A percentile compares a stretch with the other conserved stretches of the same genome.
These are phyloP conservation scores for Chiloscyllium punctatum DNA, from an alignment of 2,797 vertebrate genomes.

Conservation along the genomic window DNA sequence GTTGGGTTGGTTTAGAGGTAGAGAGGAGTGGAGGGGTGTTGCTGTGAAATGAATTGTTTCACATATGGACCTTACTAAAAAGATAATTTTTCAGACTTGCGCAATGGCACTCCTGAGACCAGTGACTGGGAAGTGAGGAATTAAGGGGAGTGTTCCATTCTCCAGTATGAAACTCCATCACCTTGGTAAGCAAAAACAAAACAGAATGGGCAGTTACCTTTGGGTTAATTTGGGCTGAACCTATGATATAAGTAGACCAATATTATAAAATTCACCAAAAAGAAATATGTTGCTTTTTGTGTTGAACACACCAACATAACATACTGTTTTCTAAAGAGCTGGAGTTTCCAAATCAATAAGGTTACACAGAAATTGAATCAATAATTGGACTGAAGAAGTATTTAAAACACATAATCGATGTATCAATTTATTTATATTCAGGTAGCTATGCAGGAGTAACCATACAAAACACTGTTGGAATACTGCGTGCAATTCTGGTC, in stretches of 20 bases:
- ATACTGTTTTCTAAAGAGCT: too few species aligned
- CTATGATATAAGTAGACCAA: not conserved
- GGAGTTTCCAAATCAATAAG: too few species aligned
- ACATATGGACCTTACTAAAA: not conserved
- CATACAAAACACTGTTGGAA: too few species aligned
- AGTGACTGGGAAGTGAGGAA: not conserved
- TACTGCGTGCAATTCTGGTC: too few species aligned
- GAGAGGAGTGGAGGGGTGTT: not conserved
- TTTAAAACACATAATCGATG: too few species aligned
- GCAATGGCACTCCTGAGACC: not conserved
- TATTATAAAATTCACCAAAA: too few species aligned
- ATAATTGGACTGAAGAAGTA: too few species aligned
- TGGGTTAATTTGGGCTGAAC: not conserved
- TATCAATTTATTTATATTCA: too few species aligned
- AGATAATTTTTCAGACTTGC: not conserved
- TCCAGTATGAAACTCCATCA: not conserved
- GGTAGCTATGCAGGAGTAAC: too few species aligned
- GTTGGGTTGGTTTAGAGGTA: not conserved
- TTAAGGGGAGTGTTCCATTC: not conserved
- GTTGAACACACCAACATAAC: too few species aligned
- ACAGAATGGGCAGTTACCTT: not conserved
- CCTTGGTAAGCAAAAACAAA: not conserved
- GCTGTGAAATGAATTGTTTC: not conserved
- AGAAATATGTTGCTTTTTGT: too few species aligned
- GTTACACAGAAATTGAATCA: too few species aligned